Percentiles rank a stretch among this genome's conserved stretches.
These are phyloP conservation scores for Coranthus polyacanthus DNA, from an alignment of 2,797 vertebrate genomes.

Conservation along the genomic window DNA sequence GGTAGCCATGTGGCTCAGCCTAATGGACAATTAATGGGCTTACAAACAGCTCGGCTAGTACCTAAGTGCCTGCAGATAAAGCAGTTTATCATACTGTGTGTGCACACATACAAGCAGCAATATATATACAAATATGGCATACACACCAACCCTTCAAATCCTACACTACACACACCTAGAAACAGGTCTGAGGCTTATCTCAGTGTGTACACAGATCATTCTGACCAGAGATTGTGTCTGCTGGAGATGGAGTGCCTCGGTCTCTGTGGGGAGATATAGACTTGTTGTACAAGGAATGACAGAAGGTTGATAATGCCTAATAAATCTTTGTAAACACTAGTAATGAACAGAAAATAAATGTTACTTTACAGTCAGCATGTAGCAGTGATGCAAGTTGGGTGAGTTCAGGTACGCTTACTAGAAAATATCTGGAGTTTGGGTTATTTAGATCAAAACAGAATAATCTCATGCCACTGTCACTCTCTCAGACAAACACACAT, in stretches of 20 bases:
- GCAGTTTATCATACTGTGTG: constrained; percentile 57
- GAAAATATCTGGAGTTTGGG: too few relatives aligned
- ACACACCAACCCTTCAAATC: background rate
- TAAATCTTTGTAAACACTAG: too few relatives aligned
- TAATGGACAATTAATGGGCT: constrained; percentile 83
- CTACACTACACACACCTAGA: constrained; percentile 7
- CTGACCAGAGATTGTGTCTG: too few relatives aligned
- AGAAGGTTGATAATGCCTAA: too few relatives aligned
- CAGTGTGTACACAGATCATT: background rate
- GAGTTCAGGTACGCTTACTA: too few relatives aligned
- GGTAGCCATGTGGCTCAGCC: constrained; percentile 61
- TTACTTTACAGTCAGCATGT: too few relatives aligned
- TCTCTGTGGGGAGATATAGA: too few relatives aligned
- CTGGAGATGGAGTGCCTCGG: too few relatives aligned
- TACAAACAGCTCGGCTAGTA: constrained; percentile 68
- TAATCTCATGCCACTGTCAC: too few relatives aligned
- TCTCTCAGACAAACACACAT: too few relatives aligned
- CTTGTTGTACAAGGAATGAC: too few relatives aligned
- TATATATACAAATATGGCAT: constrained; percentile 6
- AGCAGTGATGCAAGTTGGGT: background rate
- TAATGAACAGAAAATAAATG: background rate
- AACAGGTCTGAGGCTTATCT: constrained; percentile 38
- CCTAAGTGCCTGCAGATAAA: constrained; percentile 59
- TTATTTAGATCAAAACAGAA: too few relatives aligned
- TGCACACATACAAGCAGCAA: constrained; percentile 24